phyloP scores from a whole-genome alignment of 2,113 vertebrate genomes.

The Zingel zingel region DNA sequence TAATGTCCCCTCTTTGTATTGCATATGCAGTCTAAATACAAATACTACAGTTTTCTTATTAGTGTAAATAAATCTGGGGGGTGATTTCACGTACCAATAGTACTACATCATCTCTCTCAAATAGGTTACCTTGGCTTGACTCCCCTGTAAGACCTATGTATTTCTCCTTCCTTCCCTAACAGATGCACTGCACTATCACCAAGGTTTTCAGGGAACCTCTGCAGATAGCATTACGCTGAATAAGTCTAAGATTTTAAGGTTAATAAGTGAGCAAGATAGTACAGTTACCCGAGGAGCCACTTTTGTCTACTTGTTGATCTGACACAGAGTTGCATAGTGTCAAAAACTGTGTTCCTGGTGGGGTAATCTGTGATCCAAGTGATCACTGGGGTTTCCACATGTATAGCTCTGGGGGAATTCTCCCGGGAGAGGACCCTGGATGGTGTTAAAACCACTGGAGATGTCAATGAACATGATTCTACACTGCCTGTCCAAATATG shows the following conservation, averaged over 20 bases:
- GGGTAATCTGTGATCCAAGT: constrained; percentile 3
- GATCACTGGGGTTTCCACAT: not conserved
- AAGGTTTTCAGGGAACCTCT: not conserved
- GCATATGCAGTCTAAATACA: not conserved
- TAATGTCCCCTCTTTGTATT: not conserved
- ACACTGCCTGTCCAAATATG: constrained; percentile 35
- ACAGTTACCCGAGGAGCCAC: not conserved
- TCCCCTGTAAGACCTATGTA: not conserved
- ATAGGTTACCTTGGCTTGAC: not conserved
- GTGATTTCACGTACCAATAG: not conserved
- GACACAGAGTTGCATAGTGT: not conserved
- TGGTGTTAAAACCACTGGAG: constrained; percentile 28
- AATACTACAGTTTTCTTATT: not conserved
- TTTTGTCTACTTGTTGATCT: constrained; percentile 21
- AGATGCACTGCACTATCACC: not conserved
- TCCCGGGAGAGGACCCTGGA: constrained; percentile 6
- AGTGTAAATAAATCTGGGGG: not conserved
- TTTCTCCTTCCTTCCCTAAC: not conserved
- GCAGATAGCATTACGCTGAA: not conserved
- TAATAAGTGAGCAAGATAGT: constrained; percentile 6
- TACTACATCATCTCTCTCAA: not conserved
- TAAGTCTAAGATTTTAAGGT: constrained; percentile 8
- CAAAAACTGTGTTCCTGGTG: not conserved
- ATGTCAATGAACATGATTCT: constrained; percentile 30
- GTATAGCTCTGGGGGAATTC: not conserved